A percentile compares a stretch with the other conserved stretches of the same genome.
Conservation (phyloP, 2,113 vertebrate genomes). For the Protobothrops flavoviridis region DNA sequence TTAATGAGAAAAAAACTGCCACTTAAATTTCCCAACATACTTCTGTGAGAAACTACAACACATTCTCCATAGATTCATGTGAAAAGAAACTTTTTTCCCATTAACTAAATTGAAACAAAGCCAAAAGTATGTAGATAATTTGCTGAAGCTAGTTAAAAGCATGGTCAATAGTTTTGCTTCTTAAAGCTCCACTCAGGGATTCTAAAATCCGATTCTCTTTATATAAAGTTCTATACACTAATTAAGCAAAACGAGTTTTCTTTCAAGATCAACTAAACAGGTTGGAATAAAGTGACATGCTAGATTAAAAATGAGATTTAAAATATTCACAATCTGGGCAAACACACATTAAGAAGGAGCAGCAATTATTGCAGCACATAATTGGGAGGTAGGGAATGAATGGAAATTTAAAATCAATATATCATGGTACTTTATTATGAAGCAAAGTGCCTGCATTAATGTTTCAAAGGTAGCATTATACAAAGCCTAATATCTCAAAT, state of each 20-base stretch:
- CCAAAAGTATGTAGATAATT: neutral
- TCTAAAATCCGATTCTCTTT: neutral
- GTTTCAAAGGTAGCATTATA: slow-evolving; percentile 46
- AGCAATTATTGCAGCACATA: neutral
- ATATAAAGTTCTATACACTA: neutral
- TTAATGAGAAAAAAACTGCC: slow-evolving; percentile 34
- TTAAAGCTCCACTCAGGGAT: slow-evolving; percentile 18
- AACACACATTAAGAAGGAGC: slow-evolving; percentile 1
- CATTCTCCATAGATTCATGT: neutral
- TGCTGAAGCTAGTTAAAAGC: slow-evolving; percentile 7
- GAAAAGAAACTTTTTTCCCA: neutral
- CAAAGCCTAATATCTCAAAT: slow-evolving; percentile 42
- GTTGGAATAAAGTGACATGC: slow-evolving; percentile 23
- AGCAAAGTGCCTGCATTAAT: slow-evolving; percentile 45
- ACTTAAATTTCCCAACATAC: slow-evolving; percentile 9
- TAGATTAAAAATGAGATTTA: slow-evolving; percentile 36
- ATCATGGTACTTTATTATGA: slow-evolving; percentile 36
- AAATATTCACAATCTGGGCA: neutral
- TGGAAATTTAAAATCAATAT: slow-evolving; percentile 19
- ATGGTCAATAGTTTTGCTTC: neutral
- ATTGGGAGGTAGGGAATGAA: neutral
- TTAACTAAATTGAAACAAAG: neutral
- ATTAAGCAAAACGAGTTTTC: slow-evolving; percentile 41
- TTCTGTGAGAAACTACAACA: neutral
- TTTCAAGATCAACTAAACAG: slow-evolving; percentile 25